phyloP scores from a whole-genome alignment of 2,797 vertebrate genomes.

The Gymnocypris eckloni region DNA sequence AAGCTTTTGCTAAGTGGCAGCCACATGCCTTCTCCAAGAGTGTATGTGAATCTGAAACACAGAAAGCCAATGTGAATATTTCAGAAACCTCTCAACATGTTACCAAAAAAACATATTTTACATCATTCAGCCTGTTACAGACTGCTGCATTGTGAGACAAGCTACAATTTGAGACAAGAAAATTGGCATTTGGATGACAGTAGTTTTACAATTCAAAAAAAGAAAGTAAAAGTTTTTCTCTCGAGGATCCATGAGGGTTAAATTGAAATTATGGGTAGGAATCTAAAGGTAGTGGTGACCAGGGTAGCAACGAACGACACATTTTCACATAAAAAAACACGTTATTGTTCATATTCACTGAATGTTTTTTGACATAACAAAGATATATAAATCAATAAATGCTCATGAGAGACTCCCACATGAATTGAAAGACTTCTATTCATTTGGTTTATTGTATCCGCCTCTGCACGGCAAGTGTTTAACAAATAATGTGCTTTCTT shows the following conservation, averaged over 20 bases:
- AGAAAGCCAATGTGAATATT: conserved; percentile 13
- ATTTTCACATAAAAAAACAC: neutral
- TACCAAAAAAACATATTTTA: conserved; percentile 8
- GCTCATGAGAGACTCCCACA: conserved; percentile 19
- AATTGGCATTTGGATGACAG: conserved; percentile 28
- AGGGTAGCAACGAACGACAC: neutral
- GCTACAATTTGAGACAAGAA: neutral
- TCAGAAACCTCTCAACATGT: neutral
- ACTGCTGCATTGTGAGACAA: neutral
- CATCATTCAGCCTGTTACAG: neutral
- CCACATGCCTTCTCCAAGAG: conserved; percentile 98
- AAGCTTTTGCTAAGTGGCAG: conserved; percentile 97
- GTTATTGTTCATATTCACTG: neutral
- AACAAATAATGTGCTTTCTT: conserved; percentile 22
- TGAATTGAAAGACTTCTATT: neutral
- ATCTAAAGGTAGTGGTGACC: neutral
- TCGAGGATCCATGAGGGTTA: neutral
- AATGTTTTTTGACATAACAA: neutral
- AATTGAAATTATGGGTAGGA: neutral
- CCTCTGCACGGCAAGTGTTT: conserved; percentile 11
- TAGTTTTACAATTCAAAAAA: neutral
- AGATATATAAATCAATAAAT: neutral
- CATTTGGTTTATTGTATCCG: neutral
- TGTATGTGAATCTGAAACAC: conserved; percentile 91
- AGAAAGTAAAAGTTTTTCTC: conserved; percentile 1